These are phyloP conservation scores for Napeogenes sylphis DNA, from an alignment of 2,888 invertebrate species.

Conservation along the genomic window DNA sequence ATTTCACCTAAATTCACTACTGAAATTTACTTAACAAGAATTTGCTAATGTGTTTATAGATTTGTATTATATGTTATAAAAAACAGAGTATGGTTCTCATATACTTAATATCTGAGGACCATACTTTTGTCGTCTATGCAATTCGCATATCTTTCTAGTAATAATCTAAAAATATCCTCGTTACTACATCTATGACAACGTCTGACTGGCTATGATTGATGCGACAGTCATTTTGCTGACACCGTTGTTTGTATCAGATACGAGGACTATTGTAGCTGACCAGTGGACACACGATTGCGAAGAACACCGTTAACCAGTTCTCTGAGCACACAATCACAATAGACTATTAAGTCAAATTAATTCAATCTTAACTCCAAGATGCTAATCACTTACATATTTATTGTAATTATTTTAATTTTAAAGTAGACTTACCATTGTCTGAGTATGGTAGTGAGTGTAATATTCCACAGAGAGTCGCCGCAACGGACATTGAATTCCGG, in stretches of 20 bases:
- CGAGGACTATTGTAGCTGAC: slow-evolving; percentile 52
- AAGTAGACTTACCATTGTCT: slow-evolving; percentile 55
- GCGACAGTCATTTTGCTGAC: slow-evolving; percentile 63
- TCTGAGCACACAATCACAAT: slow-evolving; percentile 38
- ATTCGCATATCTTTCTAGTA: slow-evolving; percentile 13
- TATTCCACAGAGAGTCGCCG: slow-evolving; percentile 62
- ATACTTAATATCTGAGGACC: too few species aligned
- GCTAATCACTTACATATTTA: slow-evolving; percentile 2
- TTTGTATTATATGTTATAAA: too few species aligned
- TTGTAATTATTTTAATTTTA: slow-evolving; percentile 18
- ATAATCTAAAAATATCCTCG: slow-evolving; percentile 36
- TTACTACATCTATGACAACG: slow-evolving; percentile 62
- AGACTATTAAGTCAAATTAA: neutral
- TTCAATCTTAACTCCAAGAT: neutral
- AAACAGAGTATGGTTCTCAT: too few species aligned
- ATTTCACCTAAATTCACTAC: too few species aligned
- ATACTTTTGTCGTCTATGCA: too few species aligned
- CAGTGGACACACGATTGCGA: slow-evolving; percentile 48
- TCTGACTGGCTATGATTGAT: slow-evolving; percentile 63
- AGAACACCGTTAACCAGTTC: slow-evolving; percentile 40
- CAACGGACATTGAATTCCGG: slow-evolving; percentile 42
- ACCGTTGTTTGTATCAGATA: slow-evolving; percentile 75
- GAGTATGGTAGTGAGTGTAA: slow-evolving; percentile 58
- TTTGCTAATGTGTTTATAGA: too few species aligned
- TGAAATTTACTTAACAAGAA: too few species aligned